phyloP scores from a whole-genome alignment of 2,797 vertebrate species.

The Pipistrellus nathusii region DNA sequence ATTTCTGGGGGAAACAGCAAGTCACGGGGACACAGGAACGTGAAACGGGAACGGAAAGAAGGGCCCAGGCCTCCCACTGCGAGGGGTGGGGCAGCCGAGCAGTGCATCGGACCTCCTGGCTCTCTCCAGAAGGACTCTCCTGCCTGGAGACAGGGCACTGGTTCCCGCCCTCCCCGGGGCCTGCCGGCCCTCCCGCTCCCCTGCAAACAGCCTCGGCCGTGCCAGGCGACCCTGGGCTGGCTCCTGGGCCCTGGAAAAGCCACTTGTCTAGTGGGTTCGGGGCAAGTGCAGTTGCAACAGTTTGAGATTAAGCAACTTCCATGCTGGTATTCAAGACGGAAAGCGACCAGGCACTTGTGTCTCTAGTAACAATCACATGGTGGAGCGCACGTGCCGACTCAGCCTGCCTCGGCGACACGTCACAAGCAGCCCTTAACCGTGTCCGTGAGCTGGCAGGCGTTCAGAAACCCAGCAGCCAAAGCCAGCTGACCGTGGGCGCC shows the following conservation, averaged over 20 bases:
- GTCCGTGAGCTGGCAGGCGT: fast-evolving
- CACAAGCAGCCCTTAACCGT: too few species aligned
- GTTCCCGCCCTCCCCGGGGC: fast-evolving
- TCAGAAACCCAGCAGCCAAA: background rate
- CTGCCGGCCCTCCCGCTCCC: background rate
- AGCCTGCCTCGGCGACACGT: fast-evolving
- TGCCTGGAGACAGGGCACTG: background rate
- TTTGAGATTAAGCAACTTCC: background rate
- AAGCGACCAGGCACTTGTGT: fast-evolving
- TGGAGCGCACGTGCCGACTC: fast-evolving
- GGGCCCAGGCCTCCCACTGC: fast-evolving
- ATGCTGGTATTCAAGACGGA: background rate
- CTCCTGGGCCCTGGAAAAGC: background rate
- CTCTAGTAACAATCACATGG: fast-evolving
- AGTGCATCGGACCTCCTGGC: fast-evolving
- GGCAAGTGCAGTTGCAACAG: background rate
- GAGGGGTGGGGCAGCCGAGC: background rate
- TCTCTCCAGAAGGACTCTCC: background rate
- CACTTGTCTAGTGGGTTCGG: background rate
- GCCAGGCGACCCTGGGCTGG: fast-evolving
- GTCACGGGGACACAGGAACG: background rate
- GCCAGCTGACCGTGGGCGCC: background rate
- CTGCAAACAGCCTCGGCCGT: fast-evolving
- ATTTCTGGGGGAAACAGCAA: constrained; percentile 80
- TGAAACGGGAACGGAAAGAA: fast-evolving